Evolutionary conservation across 2,113 vertebrate genomes (phyloP).

Genomic region (Dicerorhinus sumatrensis): DNA sequence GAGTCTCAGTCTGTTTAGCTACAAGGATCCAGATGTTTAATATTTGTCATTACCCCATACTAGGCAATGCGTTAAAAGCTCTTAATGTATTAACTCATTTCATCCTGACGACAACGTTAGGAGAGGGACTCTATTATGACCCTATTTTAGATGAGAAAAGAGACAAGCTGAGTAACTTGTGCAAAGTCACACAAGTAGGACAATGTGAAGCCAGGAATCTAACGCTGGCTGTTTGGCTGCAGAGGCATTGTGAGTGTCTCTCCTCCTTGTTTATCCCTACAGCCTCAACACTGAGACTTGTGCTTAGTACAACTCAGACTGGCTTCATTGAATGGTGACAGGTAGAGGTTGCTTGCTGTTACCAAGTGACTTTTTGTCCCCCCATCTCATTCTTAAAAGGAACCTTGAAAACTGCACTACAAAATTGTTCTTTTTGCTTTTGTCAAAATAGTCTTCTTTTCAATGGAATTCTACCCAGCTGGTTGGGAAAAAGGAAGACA

Average conservation of each 20-base stretch:
- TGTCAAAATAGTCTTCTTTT: constrained; percentile 29
- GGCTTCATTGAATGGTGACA: not conserved
- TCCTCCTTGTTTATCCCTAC: accelerated
- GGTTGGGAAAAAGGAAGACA: constrained; percentile 36
- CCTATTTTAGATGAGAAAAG: not conserved
- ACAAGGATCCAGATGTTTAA: not conserved
- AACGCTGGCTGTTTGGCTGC: accelerated
- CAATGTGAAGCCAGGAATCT: not conserved
- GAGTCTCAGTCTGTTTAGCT: not conserved
- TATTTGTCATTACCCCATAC: not conserved
- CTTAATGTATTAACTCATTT: not conserved
- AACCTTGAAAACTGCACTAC: not conserved
- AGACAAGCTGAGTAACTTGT: not conserved
- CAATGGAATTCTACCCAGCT: not conserved
- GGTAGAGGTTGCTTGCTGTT: not conserved
- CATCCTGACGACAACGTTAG: not conserved
- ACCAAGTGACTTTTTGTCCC: not conserved
- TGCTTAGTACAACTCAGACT: not conserved
- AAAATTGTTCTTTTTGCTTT: constrained; percentile 25
- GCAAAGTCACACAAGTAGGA: not conserved
- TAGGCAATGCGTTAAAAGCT: not conserved
- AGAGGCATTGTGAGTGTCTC: not conserved
- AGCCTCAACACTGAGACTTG: not conserved
- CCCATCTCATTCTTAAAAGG: constrained; percentile 14
- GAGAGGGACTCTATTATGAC: not conserved